Base-by-base conservation (phyloP, 2,888 invertebrate genomes). In the Acrocyrtus sp. region DNA sequence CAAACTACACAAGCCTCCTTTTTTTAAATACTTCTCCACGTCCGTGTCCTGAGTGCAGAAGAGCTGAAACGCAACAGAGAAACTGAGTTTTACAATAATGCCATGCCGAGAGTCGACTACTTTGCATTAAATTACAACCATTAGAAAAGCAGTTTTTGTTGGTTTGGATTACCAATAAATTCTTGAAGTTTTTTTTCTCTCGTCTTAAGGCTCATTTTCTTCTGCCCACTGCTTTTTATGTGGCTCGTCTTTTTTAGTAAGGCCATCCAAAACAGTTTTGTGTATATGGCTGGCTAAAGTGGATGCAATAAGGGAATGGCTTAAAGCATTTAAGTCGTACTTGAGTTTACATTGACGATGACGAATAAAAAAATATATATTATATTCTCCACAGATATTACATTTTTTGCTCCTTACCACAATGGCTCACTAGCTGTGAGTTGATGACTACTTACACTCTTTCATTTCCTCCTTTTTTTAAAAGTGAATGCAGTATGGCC, bases 41-140 rank as follows among this genome's bases (percentile, higher is more conserved):
- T n/a, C n/a, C n/a, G n/a, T n/a, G n/a, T n/a, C n/a, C n/a, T n/a
- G n/a, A n/a, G n/a, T n/a, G n/a, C n/a, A n/a, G n/a, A n/a, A n/a
- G n/a, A n/a, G n/a, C n/a, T n/a, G n/a, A n/a, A n/a, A n/a, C n/a
- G n/a, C n/a, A n/a, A n/a, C n/a, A n/a, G n/a, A n/a, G n/a, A n/a
- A n/a, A n/a, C n/a, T n/a, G n/a, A n/a, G n/a, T n/a, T n/a, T n/a
- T n/a, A n/a, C n/a, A n/a, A n/a, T n/a, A n/a, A n/a, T n/a, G n/a
- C n/a, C n/a, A n/a, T n/a, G n/a, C n/a, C n/a, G n/a, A n/a, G 43
- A 63, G 63, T 54, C 48, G 47, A 51, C 58, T 58, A 60, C 67
- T 67, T 67, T 67, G 67, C 67, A 67, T 67, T 67, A 67, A 67
- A 67, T 67, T 67, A 67, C 67, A 67, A 41, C 67, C 67, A 67